Base-by-base conservation (phyloP, 2,113 vertebrate species). In the Orycteropus afer region DNA sequence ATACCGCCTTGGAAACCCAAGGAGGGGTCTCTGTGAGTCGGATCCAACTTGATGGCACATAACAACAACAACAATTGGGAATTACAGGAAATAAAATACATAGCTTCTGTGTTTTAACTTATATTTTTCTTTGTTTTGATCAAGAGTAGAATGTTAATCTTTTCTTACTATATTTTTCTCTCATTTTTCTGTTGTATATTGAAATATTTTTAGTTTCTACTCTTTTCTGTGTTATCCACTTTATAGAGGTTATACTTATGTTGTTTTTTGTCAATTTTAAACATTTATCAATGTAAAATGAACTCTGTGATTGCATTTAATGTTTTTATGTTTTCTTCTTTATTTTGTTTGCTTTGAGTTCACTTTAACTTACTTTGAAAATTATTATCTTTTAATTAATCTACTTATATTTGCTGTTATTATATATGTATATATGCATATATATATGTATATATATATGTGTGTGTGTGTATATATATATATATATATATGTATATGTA, bases 331-430 rank as follows among this genome's bases (percentile, higher is more conserved):
- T 77, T 78, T 76, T 17, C 32, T 67, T 22, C 23, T 87, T 59
- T 89, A n/a, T 76, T 69, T 74, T 81, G 23, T 65, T 94, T 74
- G 25, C 34, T 65, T 86, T 81, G 17, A 74, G 14, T 94, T 86
- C 37, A 81, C 3, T 65, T 86, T 77, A 82, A 74, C 27, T 10
- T 55, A 73, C 74, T 76, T 55, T 13, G 12, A 74, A 88, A 29
- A 27, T 27, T 18, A 27, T 37, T 86, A 57, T 42, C 32, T 59
- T 93, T 93, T 82, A 91, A 40, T 65, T 14, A 45, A 74, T 29
- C 34, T 18, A 71, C 53, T 79, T 90, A 59, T 53, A n/a, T 45
- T 74, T 74, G 17, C 78, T 49, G 27, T 89, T 94, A 69, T 47
- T 69, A 49, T 78, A n/a, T n/a, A n/a, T n/a, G n/a, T n/a, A n/a